phyloP scores from a whole-genome alignment of 2,888 invertebrate genomes.

The Junonia oenone region DNA sequence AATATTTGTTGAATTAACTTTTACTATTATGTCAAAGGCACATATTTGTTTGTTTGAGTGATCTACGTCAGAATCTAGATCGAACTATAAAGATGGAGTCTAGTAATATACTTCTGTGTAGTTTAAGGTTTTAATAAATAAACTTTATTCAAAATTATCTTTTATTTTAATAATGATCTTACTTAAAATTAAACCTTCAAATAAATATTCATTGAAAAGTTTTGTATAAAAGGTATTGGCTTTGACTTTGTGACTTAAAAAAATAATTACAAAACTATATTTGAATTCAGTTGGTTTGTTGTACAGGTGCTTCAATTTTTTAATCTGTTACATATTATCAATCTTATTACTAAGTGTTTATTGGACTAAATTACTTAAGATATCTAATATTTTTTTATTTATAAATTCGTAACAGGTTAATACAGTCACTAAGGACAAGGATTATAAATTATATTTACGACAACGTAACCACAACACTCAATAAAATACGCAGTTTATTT shows the following conservation, averaged over 20 bases:
- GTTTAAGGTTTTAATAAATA: slow-evolving; percentile 75
- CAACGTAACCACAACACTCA: slow-evolving; percentile 13
- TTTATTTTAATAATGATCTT: slow-evolving; percentile 29
- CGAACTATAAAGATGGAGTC: slow-evolving; percentile 56
- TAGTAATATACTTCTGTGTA: slow-evolving; percentile 67
- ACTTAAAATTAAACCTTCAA: background rate
- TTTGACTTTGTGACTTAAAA: slow-evolving; percentile 6
- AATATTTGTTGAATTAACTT: slow-evolving; percentile 69
- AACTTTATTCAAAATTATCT: slow-evolving; percentile 55
- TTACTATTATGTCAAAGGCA: slow-evolving; percentile 59
- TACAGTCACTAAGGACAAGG: slow-evolving; percentile 24
- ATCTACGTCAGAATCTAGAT: slow-evolving; percentile 63
- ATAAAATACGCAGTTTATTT: slow-evolving; percentile 1
- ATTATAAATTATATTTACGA: slow-evolving; percentile 5
- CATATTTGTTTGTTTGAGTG: slow-evolving; percentile 63
- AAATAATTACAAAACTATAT: slow-evolving; percentile 2
- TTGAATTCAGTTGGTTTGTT: slow-evolving; percentile 5
- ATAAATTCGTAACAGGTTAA: slow-evolving; percentile 53
- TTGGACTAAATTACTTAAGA: slow-evolving; percentile 43
- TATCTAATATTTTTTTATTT: slow-evolving; percentile 58
- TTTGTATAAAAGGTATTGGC: slow-evolving; percentile 4
- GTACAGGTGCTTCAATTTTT: slow-evolving; percentile 7
- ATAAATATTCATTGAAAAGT: slow-evolving; percentile 6
- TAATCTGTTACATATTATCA: slow-evolving; percentile 1
- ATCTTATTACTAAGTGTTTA: slow-evolving; percentile 7